phyloP scores from a whole-genome alignment of 2,797 vertebrate species.

The Anomalospiza imberbis region DNA sequence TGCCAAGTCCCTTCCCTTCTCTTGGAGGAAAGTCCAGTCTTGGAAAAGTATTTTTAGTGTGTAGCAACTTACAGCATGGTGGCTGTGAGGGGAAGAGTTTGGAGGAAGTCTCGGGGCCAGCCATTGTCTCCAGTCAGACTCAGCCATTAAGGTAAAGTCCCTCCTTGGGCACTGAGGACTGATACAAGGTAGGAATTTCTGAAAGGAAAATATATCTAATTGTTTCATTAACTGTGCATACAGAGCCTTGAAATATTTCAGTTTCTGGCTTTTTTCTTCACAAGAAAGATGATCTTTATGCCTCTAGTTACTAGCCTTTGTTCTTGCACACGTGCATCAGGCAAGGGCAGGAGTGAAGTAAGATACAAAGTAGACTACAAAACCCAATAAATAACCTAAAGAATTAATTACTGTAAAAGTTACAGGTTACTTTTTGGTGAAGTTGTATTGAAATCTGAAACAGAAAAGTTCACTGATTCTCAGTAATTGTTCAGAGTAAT shows the following conservation, averaged over 20 bases:
- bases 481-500: neutral
- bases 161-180: neutral
- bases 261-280: neutral
- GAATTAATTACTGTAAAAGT: neutral
- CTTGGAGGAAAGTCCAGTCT: neutral
- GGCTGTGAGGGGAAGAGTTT: neutral
- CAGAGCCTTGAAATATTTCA: neutral
- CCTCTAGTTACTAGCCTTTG: neutral
- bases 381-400: neutral
- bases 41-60: neutral
- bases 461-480: neutral
- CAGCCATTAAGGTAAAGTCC: fast-evolving
- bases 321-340: neutral
- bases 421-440: neutral
- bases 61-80: neutral
- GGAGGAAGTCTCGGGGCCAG: fast-evolving
- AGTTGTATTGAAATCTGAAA: neutral
- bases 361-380: neutral
- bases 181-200: neutral
- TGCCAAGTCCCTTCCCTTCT: neutral
- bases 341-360: neutral
- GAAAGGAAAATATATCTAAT: neutral
- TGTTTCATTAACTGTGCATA: neutral
- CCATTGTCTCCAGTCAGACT: neutral
- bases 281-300: neutral